Evolutionary conservation across 1,140 invertebrate genomes (phyloP).

Genomic region (Eumaeus atala): DNA sequence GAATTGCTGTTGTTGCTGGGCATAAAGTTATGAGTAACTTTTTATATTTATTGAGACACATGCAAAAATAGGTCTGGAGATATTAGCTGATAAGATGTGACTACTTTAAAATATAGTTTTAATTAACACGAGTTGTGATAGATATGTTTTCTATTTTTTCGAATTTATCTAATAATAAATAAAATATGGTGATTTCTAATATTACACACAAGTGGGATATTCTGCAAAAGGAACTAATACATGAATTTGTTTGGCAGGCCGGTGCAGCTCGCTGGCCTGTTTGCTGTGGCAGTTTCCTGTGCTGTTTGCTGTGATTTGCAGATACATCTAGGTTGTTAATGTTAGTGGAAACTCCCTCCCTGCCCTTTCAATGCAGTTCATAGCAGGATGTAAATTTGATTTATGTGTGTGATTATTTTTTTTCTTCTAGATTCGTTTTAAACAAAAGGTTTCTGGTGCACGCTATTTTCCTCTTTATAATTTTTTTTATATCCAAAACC

Average conservation of each 20-base stretch:
- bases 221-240: slow-evolving; percentile 44
- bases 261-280: slow-evolving; percentile 71
- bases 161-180: too few species aligned
- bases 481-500: slow-evolving; percentile 10
- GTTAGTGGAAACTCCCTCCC: slow-evolving; percentile 44
- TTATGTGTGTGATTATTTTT: background rate
- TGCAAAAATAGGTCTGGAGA: background rate
- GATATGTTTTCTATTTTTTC: too few species aligned
- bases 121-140: too few species aligned
- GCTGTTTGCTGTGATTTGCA: slow-evolving; percentile 69
- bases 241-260: slow-evolving; percentile 70
- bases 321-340: slow-evolving; percentile 58
- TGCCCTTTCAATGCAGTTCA: slow-evolving; percentile 17
- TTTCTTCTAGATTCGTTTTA: slow-evolving; percentile 7
- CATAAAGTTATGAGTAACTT: slow-evolving; percentile 71
- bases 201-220: background rate
- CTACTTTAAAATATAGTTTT: too few species aligned
- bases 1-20: slow-evolving; percentile 68
- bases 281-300: slow-evolving; percentile 71
- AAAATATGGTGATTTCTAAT: too few species aligned
- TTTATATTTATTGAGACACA: slow-evolving; percentile 63
- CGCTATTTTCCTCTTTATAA: background rate
- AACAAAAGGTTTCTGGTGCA: slow-evolving; percentile 1
- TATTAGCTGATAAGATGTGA: slow-evolving; percentile 1
- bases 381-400: background rate